A percentile compares a stretch with the other conserved stretches of the same genome.
These are phyloP conservation scores for Platanista minor DNA, from an alignment of 2,113 vertebrate species.

Conservation along the genomic window DNA sequence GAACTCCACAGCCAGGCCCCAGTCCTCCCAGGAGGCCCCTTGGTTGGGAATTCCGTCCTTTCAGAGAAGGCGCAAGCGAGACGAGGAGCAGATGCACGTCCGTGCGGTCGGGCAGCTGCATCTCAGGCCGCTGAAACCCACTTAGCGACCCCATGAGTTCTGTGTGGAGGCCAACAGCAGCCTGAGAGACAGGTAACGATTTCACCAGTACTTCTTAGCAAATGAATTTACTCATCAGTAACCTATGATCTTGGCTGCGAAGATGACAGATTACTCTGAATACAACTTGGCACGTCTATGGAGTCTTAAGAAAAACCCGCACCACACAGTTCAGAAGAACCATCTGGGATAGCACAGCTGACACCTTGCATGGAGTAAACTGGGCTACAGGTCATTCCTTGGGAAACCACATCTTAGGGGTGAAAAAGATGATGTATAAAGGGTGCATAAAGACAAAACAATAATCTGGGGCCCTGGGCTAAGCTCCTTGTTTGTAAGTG, in stretches of 20 bases:
- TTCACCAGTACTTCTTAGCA: background rate
- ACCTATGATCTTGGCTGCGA: background rate
- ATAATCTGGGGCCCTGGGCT: background rate
- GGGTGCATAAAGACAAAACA: accelerated
- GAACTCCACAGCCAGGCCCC: background rate
- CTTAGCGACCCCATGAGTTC: accelerated
- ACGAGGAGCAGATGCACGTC: background rate
- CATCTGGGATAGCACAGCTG: accelerated
- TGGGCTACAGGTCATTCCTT: accelerated
- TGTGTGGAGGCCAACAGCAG: background rate
- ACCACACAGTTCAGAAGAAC: background rate
- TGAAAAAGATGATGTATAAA: accelerated
- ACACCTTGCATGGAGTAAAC: accelerated
- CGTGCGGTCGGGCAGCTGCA: accelerated
- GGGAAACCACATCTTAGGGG: background rate
- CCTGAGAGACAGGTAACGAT: accelerated
- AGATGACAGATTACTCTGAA: background rate
- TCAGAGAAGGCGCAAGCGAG: accelerated
- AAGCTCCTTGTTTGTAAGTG: background rate
- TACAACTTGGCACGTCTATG: accelerated
- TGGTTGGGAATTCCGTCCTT: accelerated
- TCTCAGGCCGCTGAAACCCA: accelerated
- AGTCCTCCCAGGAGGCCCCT: accelerated
- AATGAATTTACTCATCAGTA: accelerated
- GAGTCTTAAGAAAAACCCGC: background rate